These are phyloP conservation scores for Gastrophysa polygoni DNA, from an alignment of 2,888 invertebrate genomes.

Conservation along the genomic window DNA sequence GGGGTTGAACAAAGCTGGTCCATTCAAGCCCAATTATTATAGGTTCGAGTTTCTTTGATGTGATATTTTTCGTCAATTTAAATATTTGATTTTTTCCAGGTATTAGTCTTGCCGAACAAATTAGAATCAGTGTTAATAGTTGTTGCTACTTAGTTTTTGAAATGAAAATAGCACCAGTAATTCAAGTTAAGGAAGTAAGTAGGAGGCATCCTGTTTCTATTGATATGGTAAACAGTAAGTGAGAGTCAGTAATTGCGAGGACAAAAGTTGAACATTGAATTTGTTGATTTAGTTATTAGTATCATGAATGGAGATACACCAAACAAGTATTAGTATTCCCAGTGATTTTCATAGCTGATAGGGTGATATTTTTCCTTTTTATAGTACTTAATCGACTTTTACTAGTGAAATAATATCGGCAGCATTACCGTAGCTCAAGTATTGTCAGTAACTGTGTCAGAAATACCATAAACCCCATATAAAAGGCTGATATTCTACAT, in stretches of 20 bases:
- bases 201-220: not conserved
- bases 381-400: too few species aligned
- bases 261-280: too few species aligned
- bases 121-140: constrained; percentile 39
- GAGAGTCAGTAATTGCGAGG: too few species aligned
- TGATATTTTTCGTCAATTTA: not conserved
- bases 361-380: not conserved
- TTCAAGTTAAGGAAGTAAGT: not conserved
- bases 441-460: not conserved
- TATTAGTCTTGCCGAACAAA: constrained; percentile 26
- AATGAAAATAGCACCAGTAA: constrained; percentile 12
- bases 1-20: constrained; percentile 96
- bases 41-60: constrained; percentile 63
- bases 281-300: constrained; percentile 9
- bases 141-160: constrained; percentile 37
- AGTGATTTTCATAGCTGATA: not conserved
- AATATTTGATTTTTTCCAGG: constrained; percentile 21
- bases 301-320: constrained; percentile 16
- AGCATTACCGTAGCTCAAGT: not conserved
- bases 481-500: not conserved
- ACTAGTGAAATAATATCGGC: not conserved
- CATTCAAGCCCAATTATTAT: constrained; percentile 98
- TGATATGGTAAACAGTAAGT: too few species aligned
- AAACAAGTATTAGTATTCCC: constrained; percentile 18
- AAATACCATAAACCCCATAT: not conserved